Percentiles rank a stretch among this genome's conserved stretches.
Evolutionary conservation across 2,113 vertebrate species (phyloP).

Genomic region (Tamias sibiricus): DNA sequence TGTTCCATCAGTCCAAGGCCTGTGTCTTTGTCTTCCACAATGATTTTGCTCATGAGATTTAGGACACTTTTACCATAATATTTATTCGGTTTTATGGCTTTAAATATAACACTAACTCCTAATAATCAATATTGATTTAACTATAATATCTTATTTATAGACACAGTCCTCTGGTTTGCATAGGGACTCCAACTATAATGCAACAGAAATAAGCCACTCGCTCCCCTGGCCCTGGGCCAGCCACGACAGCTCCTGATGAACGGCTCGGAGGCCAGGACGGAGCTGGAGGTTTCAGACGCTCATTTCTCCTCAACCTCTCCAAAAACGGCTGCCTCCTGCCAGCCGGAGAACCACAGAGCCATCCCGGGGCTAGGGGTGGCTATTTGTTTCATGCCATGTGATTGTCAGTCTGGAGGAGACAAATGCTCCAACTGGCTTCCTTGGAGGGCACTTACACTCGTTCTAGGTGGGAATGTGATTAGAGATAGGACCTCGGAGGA

Average conservation of each 20-base stretch:
- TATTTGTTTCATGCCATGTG: background rate
- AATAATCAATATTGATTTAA: constrained; percentile 85
- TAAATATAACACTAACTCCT: constrained; percentile 82
- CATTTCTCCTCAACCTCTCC: background rate
- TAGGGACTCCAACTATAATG: constrained; percentile 70
- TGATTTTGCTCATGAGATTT: constrained; percentile 77
- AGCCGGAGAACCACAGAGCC: background rate
- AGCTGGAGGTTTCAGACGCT: constrained; percentile 38
- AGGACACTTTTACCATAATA: constrained; percentile 76
- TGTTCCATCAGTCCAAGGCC: background rate
- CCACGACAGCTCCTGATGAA: constrained; percentile 44
- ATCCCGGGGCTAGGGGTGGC: background rate
- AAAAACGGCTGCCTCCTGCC: background rate
- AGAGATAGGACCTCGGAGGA: background rate
- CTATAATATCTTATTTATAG: constrained; percentile 84
- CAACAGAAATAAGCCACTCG: constrained; percentile 65
- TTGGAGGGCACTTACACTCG: background rate
- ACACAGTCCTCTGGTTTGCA: constrained; percentile 78
- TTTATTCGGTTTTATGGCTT: constrained; percentile 80
- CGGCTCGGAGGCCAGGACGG: background rate
- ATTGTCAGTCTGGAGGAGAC: background rate
- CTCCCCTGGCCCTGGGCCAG: constrained; percentile 64
- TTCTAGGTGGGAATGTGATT: background rate
- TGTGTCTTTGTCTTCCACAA: constrained; percentile 23
- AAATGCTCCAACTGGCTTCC: background rate